Evolutionary conservation across 2,888 invertebrate genomes (phyloP).

Genomic region (Meiosimyza platycephala): DNA sequence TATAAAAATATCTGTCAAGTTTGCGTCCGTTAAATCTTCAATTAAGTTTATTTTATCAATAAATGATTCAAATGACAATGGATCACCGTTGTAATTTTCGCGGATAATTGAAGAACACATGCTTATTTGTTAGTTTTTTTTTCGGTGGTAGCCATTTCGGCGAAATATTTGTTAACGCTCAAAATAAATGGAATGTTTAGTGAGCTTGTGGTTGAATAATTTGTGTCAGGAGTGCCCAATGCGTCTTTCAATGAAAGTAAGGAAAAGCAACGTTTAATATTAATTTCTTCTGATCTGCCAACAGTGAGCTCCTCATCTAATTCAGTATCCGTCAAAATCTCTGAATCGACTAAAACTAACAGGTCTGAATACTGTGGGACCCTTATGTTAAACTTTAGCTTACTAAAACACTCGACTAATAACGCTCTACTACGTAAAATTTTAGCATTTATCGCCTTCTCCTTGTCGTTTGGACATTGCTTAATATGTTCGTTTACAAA

Average conservation of each 20-base stretch:
- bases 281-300: too few relatives aligned
- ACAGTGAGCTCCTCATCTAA: too few relatives aligned
- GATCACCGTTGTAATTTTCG: not conserved
- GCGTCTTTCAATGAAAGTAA: not conserved
- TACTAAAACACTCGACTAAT: slow-evolving; percentile 25
- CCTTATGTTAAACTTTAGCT: slow-evolving; percentile 21
- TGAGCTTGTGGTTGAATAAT: slow-evolving; percentile 1
- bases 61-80: not conserved
- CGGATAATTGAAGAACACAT: slow-evolving; percentile 23
- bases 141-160: slow-evolving; percentile 28
- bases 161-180: not conserved
- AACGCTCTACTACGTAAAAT: slow-evolving; percentile 18
- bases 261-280: not conserved
- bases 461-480: not conserved
- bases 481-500: too few relatives aligned
- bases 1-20: not conserved
- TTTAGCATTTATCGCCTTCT: not conserved
- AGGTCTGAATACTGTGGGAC: slow-evolving; percentile 19
- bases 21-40: not conserved
- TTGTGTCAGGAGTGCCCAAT: not conserved
- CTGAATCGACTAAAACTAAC: slow-evolving; percentile 6
- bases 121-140: slow-evolving; percentile 27
- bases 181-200: not conserved
- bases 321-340: not conserved
- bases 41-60: not conserved